Conservation (phyloP, 2,797 vertebrate genomes). For the Chaetodon trifasciatus region DNA sequence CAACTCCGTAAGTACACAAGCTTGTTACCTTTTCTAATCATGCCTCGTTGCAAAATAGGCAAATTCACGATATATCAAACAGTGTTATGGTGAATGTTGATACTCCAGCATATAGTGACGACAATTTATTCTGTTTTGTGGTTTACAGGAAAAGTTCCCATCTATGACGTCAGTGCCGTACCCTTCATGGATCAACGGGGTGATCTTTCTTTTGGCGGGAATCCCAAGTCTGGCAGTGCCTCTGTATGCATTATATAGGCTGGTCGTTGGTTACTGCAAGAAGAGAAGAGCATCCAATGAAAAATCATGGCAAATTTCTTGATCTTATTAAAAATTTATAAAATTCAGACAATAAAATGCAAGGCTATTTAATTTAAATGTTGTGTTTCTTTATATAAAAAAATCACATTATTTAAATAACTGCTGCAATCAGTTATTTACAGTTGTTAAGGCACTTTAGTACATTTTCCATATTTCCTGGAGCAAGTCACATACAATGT, state of each 20-base stretch:
- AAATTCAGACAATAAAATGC: background rate
- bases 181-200: slow-evolving; percentile 86
- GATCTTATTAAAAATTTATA: background rate
- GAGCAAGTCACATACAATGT: background rate
- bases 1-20: slow-evolving; percentile 19
- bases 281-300: slow-evolving; percentile 14
- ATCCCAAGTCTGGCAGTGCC: slow-evolving; percentile 88
- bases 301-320: background rate
- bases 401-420: background rate
- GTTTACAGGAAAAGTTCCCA: slow-evolving; percentile 75
- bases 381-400: background rate
- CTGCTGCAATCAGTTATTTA: slow-evolving; percentile 1
- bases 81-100: background rate
- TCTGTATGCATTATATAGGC: slow-evolving; percentile 82
- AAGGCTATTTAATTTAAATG: background rate
- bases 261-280: slow-evolving; percentile 77
- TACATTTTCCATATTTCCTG: background rate
- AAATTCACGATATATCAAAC: background rate
- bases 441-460: slow-evolving; percentile 7
- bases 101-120: background rate
- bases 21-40: slow-evolving; percentile 70
- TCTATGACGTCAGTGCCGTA: slow-evolving; percentile 75
- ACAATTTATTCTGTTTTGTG: slow-evolving; percentile 77
- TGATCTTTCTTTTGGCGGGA: slow-evolving; percentile 90
- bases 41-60: background rate